phyloP scores from a whole-genome alignment of 2,113 vertebrate genomes.

The Illadopsis cleaveri region DNA sequence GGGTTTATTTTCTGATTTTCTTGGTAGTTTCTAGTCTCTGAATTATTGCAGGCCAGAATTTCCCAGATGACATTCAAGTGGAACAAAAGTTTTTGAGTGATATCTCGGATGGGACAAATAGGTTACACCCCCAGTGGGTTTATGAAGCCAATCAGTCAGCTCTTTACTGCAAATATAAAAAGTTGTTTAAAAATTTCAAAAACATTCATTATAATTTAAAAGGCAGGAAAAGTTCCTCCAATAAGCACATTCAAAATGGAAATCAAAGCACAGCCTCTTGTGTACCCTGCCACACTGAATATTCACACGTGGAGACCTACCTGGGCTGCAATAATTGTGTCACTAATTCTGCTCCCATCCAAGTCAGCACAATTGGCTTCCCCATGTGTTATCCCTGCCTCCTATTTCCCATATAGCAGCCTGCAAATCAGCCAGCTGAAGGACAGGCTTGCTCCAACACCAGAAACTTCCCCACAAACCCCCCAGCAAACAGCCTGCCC shows the following conservation, averaged over 20 bases:
- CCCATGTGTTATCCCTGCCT: background rate
- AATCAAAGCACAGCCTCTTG: background rate
- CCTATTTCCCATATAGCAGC: background rate
- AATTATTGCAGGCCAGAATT: background rate
- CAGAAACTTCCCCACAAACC: background rate
- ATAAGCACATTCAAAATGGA: background rate
- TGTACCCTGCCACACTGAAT: background rate
- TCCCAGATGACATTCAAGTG: background rate
- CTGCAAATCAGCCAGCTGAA: background rate
- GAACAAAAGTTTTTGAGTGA: background rate
- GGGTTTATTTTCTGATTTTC: background rate
- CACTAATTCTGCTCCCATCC: background rate
- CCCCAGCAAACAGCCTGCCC: background rate
- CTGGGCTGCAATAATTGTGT: background rate
- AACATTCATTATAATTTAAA: background rate
- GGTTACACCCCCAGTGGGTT: background rate
- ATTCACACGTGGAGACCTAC: background rate
- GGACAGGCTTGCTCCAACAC: background rate
- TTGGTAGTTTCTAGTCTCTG: background rate
- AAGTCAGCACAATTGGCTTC: background rate
- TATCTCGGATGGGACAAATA: background rate
- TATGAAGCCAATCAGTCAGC: background rate
- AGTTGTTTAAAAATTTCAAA: background rate
- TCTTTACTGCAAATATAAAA: background rate
- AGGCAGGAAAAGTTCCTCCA: background rate